These are phyloP conservation scores for Propithecus perrieri DNA, from an alignment of 2,797 vertebrate genomes.

Conservation along the genomic window DNA sequence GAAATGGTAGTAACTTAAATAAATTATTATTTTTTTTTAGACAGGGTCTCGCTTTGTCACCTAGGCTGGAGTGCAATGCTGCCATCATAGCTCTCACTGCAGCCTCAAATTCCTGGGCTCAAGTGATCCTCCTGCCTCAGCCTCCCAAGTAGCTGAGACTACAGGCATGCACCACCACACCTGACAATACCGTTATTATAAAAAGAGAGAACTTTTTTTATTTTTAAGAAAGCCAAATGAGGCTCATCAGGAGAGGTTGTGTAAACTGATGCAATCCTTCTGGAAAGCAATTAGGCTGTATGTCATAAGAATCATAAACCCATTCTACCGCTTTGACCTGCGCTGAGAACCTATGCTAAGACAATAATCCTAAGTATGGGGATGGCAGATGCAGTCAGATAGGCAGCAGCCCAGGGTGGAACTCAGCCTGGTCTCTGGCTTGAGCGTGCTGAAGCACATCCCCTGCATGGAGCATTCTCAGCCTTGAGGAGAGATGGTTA, in stretches of 20 bases:
- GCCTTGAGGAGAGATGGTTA: background rate
- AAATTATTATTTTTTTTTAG: background rate
- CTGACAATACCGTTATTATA: background rate
- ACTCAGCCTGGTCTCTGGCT: background rate
- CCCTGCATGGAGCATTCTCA: background rate
- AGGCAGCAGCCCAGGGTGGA: background rate
- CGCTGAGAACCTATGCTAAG: background rate
- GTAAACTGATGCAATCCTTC: background rate
- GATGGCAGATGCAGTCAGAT: background rate
- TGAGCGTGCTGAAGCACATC: background rate
- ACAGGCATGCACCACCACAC: background rate
- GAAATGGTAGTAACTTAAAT: background rate
- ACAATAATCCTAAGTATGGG: background rate
- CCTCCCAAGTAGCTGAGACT: background rate
- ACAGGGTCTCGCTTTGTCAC: background rate
- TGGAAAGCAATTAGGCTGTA: background rate
- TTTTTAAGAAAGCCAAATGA: background rate
- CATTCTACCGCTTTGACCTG: background rate
- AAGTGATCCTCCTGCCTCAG: background rate
- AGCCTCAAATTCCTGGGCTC: background rate
- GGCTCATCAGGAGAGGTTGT: background rate
- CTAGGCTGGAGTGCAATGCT: background rate
- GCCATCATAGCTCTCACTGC: background rate
- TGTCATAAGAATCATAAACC: background rate
- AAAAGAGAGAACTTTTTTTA: background rate